These are phyloP conservation scores for Drosophila neocordata DNA, from an alignment of 1,140 invertebrate genomes.

Conservation along the genomic window DNA sequence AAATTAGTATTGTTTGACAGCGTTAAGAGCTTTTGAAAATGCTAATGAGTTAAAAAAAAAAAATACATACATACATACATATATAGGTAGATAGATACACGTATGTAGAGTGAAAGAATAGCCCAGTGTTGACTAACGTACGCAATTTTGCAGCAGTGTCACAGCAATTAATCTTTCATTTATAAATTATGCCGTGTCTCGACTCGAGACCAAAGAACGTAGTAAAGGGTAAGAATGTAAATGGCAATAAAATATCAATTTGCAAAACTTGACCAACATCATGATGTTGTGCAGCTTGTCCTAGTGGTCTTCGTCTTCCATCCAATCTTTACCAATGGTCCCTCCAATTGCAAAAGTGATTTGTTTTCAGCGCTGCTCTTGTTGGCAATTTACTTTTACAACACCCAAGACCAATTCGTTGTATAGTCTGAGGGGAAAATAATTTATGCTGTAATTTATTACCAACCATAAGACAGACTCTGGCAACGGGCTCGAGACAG, in stretches of 20 bases:
- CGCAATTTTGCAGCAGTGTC: slow-evolving; percentile 19
- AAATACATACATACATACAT: background rate
- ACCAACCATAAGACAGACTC: slow-evolving; percentile 28
- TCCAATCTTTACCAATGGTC: background rate
- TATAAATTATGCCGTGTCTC: slow-evolving; percentile 45
- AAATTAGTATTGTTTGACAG: slow-evolving; percentile 20
- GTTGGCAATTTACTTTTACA: slow-evolving; percentile 59
- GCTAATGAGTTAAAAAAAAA: background rate
- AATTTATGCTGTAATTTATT: slow-evolving; percentile 63
- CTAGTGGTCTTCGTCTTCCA: background rate
- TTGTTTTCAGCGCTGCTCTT: slow-evolving; percentile 45
- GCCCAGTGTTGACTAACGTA: slow-evolving; percentile 13
- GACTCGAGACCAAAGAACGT: slow-evolving; percentile 6
- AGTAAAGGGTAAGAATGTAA: slow-evolving; percentile 37
- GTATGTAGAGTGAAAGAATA: background rate
- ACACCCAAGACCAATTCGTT: slow-evolving; percentile 38
- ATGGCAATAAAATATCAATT: slow-evolving; percentile 65
- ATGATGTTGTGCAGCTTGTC: background rate
- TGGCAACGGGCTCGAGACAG: background rate
- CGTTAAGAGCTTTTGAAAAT: slow-evolving; percentile 9
- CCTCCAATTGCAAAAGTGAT: slow-evolving; percentile 57
- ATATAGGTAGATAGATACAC: background rate
- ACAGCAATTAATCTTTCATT: slow-evolving; percentile 51
- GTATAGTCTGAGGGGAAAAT: slow-evolving; percentile 15
- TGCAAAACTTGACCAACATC: slow-evolving; percentile 48